Percentiles rank a stretch among this genome's conserved stretches.
phyloP scores from a whole-genome alignment of 2,113 vertebrate genomes.

The rabbit (Oryctolagus cuniculus) region mOryCun1.1 NC_091435.1:166870501-166871000 shows the following conservation, averaged over 20 bases:
- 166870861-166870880: background rate
- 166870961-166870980: background rate
- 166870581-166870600: background rate
- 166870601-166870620: background rate
- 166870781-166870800: background rate
- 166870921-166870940: constrained; percentile 25
- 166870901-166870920: background rate
- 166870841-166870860: background rate
- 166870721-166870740: background rate
- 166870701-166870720: background rate
- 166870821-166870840: background rate
- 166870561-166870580: too few relatives aligned
- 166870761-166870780: background rate
- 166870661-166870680: background rate
- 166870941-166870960: background rate
- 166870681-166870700: background rate
- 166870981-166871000: constrained; percentile 12
- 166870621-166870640: background rate
- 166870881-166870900: background rate
- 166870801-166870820: background rate
- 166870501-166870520: too few relatives aligned
- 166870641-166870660: background rate
- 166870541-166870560: background rate
- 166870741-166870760: background rate
- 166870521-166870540: background rate